These are phyloP conservation scores for Argyresthia albistria DNA, from an alignment of 2,888 invertebrate genomes.

Conservation along the genomic window DNA sequence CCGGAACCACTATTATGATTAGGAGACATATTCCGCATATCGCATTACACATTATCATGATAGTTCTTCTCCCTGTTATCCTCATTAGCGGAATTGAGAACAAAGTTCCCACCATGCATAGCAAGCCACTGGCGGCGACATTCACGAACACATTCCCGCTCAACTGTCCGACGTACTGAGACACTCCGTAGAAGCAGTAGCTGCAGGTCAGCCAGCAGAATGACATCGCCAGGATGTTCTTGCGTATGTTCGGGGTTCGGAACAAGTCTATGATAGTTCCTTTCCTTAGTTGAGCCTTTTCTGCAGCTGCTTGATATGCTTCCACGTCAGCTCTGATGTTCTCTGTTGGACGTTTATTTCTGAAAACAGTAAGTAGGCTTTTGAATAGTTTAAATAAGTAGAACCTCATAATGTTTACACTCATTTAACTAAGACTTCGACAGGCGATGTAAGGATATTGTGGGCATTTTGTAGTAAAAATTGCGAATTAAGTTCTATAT, in stretches of 20 bases:
- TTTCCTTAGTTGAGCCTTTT: conserved; percentile 25
- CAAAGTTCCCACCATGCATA: conserved; percentile 73
- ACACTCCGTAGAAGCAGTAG: conserved; percentile 19
- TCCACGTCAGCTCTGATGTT: conserved; percentile 40
- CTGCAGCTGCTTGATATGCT: conserved; percentile 27
- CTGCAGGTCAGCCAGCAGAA: conserved; percentile 81
- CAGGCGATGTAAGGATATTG: no score
- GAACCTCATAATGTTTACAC: no score
- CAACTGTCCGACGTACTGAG: conserved; percentile 85
- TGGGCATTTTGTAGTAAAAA: no score
- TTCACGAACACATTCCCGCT: conserved; percentile 84
- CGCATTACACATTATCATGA: conserved; percentile 75
- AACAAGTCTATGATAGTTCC: conserved; percentile 75
- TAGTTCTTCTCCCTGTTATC: conserved; percentile 75
- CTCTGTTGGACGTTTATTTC: conserved; percentile 42
- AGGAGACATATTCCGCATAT: conserved; percentile 75
- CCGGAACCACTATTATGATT: conserved; percentile 67
- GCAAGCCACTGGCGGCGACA: conserved; percentile 81
- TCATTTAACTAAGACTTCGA: no score
- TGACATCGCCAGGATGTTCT: conserved; percentile 76
- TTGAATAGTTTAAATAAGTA: conserved; percentile 22
- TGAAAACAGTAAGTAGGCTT: conserved; percentile 5
- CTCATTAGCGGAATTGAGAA: conserved; percentile 76
- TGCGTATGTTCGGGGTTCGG: conserved; percentile 77
- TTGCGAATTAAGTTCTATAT: no score